Conservation (phyloP, 92 coral and sea anemone species). For the Pocillopora meandrina region DNA sequence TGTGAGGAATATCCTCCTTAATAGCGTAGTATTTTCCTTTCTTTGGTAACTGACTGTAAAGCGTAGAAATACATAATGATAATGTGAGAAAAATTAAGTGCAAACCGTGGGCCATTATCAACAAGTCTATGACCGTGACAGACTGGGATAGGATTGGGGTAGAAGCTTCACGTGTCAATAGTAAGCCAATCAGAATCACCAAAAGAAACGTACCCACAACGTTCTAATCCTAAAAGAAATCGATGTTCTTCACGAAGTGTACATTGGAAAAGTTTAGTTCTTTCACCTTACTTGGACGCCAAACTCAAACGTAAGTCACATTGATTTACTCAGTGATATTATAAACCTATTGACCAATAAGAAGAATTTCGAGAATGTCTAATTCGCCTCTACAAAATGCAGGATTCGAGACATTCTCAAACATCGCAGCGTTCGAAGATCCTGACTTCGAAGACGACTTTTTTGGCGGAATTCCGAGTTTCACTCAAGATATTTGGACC, state of each 20-base stretch:
- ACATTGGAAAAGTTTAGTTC: not conserved
- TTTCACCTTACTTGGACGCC: not conserved
- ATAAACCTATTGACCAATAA: not conserved
- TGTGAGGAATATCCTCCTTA: conserved; percentile 77
- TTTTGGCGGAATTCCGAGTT: conserved; percentile 21
- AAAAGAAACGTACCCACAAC: conserved; percentile 9
- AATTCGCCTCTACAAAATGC: conserved; percentile 23
- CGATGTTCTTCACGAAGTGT: too few relatives aligned
- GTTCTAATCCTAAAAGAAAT: not conserved
- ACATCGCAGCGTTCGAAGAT: conserved; percentile 8
- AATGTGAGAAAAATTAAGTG: conserved; percentile 8
- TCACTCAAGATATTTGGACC: conserved; percentile 14
- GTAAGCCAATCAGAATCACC: conserved; percentile 12
- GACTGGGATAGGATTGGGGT: conserved; percentile 14
- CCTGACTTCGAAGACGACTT: conserved; percentile 26
- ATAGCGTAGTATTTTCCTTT: conserved; percentile 84
- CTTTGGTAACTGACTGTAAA: conserved; percentile 71
- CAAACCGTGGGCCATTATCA: conserved; percentile 47
- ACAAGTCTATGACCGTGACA: not conserved
- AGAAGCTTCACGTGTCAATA: conserved; percentile 20
- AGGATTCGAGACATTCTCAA: conserved; percentile 34
- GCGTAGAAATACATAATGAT: conserved; percentile 26
- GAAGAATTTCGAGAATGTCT: conserved; percentile 22
- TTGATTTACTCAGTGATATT: not conserved
- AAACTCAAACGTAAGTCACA: conserved; percentile 17